Conservation (phyloP, 1,140 invertebrate genomes). For the Scaptodrosophila lebanonensis region DNA sequence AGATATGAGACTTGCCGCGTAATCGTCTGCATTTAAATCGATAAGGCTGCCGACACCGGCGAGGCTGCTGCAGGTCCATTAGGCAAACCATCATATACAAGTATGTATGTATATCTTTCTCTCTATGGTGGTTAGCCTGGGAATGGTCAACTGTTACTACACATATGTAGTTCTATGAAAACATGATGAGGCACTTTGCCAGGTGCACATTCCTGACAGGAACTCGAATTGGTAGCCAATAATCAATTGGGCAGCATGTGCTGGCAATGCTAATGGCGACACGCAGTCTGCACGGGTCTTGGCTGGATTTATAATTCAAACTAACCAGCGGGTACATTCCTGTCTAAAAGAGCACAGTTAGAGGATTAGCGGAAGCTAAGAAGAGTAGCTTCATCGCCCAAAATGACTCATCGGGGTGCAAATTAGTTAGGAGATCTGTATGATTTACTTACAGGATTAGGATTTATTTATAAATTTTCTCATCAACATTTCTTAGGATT, state of each 20-base stretch:
- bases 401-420: too few species aligned
- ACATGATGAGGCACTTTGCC: constrained; percentile 33
- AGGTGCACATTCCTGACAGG: background rate
- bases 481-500: too few species aligned
- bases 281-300: constrained; percentile 9
- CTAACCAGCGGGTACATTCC: too few species aligned
- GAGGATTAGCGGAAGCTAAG: too few species aligned
- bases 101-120: background rate
- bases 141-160: constrained; percentile 20
- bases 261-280: too few species aligned
- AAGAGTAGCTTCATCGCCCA: too few species aligned
- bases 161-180: constrained; percentile 3
- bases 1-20: constrained; percentile 17
- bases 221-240: constrained; percentile 3
- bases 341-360: too few species aligned
- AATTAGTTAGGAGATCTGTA: too few species aligned
- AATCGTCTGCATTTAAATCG: constrained; percentile 33
- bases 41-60: constrained; percentile 13
- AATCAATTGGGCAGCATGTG: constrained; percentile 5
- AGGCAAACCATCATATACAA: constrained; percentile 7
- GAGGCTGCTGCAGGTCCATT: constrained; percentile 20
- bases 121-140: constrained; percentile 21
- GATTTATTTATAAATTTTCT: too few species aligned
- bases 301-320: too few species aligned
- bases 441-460: too few species aligned